Evolutionary conservation across 2,888 invertebrate species (phyloP).

Genomic region (Perithous albicinctus): DNA sequence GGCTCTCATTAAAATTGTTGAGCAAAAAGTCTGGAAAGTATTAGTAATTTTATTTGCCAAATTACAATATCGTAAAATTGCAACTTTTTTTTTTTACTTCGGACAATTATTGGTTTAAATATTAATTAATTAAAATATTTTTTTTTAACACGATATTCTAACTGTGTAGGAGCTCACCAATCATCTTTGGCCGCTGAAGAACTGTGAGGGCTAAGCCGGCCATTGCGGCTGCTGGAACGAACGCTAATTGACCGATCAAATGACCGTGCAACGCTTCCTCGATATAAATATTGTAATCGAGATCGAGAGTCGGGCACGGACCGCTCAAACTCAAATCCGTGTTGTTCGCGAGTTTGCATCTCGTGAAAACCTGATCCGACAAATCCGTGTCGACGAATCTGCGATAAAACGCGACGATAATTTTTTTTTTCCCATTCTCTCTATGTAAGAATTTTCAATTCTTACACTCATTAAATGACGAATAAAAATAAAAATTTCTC

Average conservation of each 20-base stretch:
- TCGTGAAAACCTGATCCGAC: slow-evolving; percentile 86
- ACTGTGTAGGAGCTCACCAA: slow-evolving; percentile 79
- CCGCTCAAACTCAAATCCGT: slow-evolving; percentile 84
- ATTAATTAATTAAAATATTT: too few relatives aligned
- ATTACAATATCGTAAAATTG: not conserved
- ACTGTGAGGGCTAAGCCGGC: slow-evolving; percentile 83
- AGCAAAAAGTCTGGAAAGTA: too few relatives aligned
- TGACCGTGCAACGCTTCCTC: slow-evolving; percentile 85
- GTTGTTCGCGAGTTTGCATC: slow-evolving; percentile 87
- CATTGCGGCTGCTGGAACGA: slow-evolving; percentile 84
- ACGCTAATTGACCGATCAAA: slow-evolving; percentile 84
- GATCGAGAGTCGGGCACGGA: slow-evolving; percentile 85
- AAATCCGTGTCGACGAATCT: slow-evolving; percentile 90
- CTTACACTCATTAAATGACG: not conserved
- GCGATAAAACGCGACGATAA: slow-evolving; percentile 47
- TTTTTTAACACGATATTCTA: not conserved
- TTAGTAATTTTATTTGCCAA: not conserved
- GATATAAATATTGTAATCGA: slow-evolving; percentile 87
- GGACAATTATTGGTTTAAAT: too few relatives aligned
- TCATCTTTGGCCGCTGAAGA: slow-evolving; percentile 84
- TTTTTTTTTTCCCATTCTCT: not conserved
- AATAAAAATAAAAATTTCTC: slow-evolving; percentile 60
- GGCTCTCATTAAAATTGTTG: too few relatives aligned
- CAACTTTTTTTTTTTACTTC: not conserved
- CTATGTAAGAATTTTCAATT: not conserved